phyloP scores from a whole-genome alignment of 2,797 vertebrate genomes.

The Glossophaga mutica region DNA sequence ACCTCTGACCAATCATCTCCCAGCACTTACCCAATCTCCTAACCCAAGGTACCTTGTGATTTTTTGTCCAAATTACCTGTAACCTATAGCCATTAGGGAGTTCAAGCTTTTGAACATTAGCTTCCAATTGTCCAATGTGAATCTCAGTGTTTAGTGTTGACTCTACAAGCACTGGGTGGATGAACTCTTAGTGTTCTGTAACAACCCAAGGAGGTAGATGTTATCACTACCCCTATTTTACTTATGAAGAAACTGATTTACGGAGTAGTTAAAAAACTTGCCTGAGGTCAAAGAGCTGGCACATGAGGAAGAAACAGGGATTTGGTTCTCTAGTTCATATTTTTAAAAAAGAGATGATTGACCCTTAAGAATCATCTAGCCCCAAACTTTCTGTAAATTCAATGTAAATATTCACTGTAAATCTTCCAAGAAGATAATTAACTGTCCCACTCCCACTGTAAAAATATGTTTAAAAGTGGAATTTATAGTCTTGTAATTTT shows the following conservation, averaged over 20 bases:
- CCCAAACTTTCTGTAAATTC: neutral
- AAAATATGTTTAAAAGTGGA: neutral
- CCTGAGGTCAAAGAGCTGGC: neutral
- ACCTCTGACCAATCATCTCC: neutral
- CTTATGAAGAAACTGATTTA: neutral
- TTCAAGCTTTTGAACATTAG: neutral
- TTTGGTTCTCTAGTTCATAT: neutral
- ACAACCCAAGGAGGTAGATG: neutral
- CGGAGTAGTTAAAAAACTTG: neutral
- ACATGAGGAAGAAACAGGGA: neutral
- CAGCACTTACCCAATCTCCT: neutral
- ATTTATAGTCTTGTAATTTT: neutral
- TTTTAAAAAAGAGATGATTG: neutral
- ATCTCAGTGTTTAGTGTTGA: neutral
- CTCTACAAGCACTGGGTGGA: neutral
- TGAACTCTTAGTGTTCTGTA: neutral
- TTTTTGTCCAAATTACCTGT: neutral
- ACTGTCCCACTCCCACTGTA: neutral
- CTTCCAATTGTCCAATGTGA: neutral
- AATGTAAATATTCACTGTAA: neutral
- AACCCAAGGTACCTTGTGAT: neutral
- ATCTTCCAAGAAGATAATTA: neutral
- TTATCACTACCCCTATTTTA: neutral
- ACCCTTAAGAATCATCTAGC: neutral
- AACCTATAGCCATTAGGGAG: neutral